Conservation (phyloP, 2,113 vertebrate species). For the Rhynchopsitta pachyrhyncha region DNA sequence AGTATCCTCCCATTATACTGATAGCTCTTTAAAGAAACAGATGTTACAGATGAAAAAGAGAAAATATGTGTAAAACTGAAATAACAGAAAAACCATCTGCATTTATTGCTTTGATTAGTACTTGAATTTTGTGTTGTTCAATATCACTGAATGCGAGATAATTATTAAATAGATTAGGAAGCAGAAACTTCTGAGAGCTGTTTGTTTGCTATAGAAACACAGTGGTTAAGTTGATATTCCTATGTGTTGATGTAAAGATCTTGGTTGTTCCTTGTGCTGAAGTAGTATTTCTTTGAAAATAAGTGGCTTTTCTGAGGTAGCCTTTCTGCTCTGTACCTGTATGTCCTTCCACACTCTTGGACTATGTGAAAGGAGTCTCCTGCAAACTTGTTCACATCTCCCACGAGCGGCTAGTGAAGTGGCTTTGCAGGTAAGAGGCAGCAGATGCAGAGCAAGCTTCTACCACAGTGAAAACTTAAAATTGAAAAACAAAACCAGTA, state of each 20-base stretch:
- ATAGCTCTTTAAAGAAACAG: background rate
- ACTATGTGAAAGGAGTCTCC: fast-evolving
- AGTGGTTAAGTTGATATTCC: background rate
- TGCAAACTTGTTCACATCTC: background rate
- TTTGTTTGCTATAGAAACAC: background rate
- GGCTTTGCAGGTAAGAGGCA: background rate
- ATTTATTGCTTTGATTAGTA: background rate
- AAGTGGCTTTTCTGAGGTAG: background rate
- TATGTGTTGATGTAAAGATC: background rate
- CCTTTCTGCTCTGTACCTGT: background rate
- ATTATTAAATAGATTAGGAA: background rate
- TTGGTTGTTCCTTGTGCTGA: fast-evolving
- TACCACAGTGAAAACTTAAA: background rate
- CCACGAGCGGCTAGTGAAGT: fast-evolving
- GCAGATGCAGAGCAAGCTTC: background rate
- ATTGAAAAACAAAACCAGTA: background rate
- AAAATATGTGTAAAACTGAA: background rate
- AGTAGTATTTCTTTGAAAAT: background rate
- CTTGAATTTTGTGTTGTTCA: background rate
- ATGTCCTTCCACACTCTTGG: background rate
- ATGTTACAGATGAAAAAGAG: background rate
- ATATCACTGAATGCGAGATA: background rate
- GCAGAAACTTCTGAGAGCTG: background rate
- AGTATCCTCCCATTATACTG: background rate
- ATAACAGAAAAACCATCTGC: background rate